These are phyloP conservation scores for Microcebus jonahi DNA, from an alignment of 2,113 vertebrate species.

Conservation along the genomic window DNA sequence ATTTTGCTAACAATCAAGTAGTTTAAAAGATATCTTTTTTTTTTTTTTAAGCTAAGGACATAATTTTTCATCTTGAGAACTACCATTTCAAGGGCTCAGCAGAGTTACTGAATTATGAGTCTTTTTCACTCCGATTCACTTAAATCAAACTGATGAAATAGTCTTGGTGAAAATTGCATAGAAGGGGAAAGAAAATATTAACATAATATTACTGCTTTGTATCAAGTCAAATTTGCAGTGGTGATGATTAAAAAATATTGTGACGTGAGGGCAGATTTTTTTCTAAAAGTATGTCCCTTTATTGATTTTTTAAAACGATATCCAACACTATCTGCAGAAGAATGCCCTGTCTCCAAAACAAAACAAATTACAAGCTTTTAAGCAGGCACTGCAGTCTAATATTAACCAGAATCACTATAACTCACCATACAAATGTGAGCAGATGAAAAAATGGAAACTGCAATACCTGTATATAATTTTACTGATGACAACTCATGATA, in stretches of 20 bases:
- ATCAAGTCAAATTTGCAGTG: neutral
- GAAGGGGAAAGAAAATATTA: neutral
- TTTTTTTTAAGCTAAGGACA: neutral
- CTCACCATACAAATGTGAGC: neutral
- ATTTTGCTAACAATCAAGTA: conserved; percentile 32
- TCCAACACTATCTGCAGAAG: neutral
- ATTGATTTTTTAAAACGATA: neutral
- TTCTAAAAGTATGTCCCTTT: neutral
- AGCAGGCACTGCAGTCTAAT: neutral
- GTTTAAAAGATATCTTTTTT: neutral
- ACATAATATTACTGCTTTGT: neutral
- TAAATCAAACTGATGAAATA: conserved; percentile 14
- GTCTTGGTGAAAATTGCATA: neutral
- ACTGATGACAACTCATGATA: neutral
- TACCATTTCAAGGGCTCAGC: neutral
- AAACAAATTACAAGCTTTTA: neutral
- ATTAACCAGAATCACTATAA: neutral
- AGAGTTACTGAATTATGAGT: neutral
- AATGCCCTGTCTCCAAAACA: neutral
- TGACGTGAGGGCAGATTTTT: neutral
- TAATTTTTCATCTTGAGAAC: neutral
- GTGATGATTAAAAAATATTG: conserved; percentile 42
- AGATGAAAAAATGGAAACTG: neutral
- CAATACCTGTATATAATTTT: neutral
- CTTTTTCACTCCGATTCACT: neutral